These are phyloP conservation scores for Torymus texanus DNA, from an alignment of 2,888 invertebrate genomes.

Conservation along the genomic window DNA sequence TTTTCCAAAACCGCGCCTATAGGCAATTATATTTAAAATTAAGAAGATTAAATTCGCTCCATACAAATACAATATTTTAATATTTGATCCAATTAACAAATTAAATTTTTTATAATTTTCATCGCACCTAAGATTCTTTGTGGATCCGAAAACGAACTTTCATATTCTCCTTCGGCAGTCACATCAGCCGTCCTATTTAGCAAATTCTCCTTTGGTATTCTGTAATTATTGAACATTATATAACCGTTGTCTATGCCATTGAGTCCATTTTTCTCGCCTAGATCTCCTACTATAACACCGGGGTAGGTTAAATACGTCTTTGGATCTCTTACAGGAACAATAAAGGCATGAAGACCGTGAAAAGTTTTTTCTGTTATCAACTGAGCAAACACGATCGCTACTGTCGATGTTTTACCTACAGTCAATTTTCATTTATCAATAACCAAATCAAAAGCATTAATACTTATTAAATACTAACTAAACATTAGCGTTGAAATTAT, in stretches of 20 bases:
- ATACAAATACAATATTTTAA: background rate
- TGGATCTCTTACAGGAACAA: slow-evolving; percentile 89
- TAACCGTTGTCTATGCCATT: slow-evolving; percentile 97
- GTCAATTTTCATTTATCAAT: background rate
- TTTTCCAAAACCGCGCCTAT: slow-evolving; percentile 87
- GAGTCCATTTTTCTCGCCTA: slow-evolving; percentile 94
- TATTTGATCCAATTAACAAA: slow-evolving; percentile 1
- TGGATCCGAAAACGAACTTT: slow-evolving; percentile 92
- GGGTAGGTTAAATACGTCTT: slow-evolving; percentile 86
- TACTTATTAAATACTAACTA: too few species aligned
- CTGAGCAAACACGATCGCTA: slow-evolving; percentile 92
- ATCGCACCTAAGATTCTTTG: slow-evolving; percentile 85
- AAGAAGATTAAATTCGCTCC: background rate
- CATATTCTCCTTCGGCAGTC: slow-evolving; percentile 89
- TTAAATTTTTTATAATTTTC: background rate
- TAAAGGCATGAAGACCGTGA: slow-evolving; percentile 93
- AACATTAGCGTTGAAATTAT: background rate
- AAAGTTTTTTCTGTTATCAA: slow-evolving; percentile 85
- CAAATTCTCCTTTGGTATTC: slow-evolving; percentile 89
- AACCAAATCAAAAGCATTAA: background rate
- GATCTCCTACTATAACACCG: slow-evolving; percentile 91
- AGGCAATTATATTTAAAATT: slow-evolving; percentile 1
- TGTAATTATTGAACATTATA: slow-evolving; percentile 90
- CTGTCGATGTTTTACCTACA: slow-evolving; percentile 87
- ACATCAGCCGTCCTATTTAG: slow-evolving; percentile 94